Base-by-base conservation (phyloP, 2,888 invertebrate genomes). In the Steinernema carpocapsae region DNA sequence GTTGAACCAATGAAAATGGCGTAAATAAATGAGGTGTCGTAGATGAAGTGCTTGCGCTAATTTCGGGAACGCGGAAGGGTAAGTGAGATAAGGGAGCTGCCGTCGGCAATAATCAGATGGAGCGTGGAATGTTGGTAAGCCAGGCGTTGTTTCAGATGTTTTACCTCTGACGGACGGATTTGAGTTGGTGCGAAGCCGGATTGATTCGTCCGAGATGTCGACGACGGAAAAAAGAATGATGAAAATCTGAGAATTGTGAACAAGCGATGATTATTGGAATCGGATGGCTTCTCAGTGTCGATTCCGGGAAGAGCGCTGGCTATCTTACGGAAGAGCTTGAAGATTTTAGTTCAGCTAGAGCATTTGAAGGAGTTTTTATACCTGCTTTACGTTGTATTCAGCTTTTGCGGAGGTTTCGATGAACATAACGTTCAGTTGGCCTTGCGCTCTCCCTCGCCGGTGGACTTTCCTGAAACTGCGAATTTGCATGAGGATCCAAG, bases 371-470 rank as follows among this genome's bases (percentile, higher is more conserved):
- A 7, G 17, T 59, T 26, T 17, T 24, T 56, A 24, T 88, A 94
- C 94, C 92, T 97, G 97, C 91, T 99, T 97, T 78, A 99, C 97
- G 91, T 99, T 99, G 89, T 99, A 97, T 74, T 97, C 97, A 81
- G 97, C 96, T 90, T 99, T 99, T 87, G 97, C 97, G 91, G 96
- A 97, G 84, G 97, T 99, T 91, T 99, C 97, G 86, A 99, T 97
- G 90, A 99, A 99, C 97, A 99, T 97, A 78, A 99, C 97, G 91
- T 97, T 97, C 85, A 99, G 91, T 90, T 97, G 79, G 97, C 97
- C 91, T 97, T 97, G 85, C 95, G 91, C 89, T 97, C 97, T 0
- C 97, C 97, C 88, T 99, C 97, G 89, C 99, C 97, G 76, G 96
- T 96, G 82, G 94, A 94, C 97, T 89, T 91, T 90, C 78, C 89